Conservation (phyloP, 2,797 vertebrate genomes). For the Myiotriccus ornatus region DNA sequence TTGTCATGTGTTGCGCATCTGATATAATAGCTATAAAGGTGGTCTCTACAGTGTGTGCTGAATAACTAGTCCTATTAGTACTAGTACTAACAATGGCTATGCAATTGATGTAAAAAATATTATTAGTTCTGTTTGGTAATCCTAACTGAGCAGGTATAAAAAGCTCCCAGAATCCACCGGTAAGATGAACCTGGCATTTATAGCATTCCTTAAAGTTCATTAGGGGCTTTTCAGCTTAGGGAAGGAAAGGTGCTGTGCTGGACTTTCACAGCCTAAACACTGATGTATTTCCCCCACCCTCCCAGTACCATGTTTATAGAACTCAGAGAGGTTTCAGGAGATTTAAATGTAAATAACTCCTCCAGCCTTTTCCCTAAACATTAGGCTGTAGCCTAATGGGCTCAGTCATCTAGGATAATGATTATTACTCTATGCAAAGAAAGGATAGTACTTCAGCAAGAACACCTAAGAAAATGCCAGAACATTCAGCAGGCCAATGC, state of each 20-base stretch:
- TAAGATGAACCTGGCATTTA: background rate
- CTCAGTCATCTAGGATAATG: background rate
- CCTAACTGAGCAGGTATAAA: background rate
- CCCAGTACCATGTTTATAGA: background rate
- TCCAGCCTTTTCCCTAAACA: background rate
- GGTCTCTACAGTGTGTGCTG: background rate
- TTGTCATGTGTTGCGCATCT: background rate
- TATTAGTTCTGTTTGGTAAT: background rate
- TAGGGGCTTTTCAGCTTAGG: background rate
- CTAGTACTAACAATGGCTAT: background rate
- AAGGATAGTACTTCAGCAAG: background rate
- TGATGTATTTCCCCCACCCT: background rate
- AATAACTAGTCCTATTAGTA: background rate
- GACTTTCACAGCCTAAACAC: background rate
- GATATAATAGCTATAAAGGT: background rate
- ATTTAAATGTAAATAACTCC: background rate
- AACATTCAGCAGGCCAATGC: background rate
- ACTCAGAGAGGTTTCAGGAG: background rate
- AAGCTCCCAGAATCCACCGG: background rate
- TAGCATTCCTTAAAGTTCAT: background rate
- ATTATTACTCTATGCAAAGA: background rate
- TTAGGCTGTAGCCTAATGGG: background rate
- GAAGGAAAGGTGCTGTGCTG: background rate
- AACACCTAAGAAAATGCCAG: background rate
- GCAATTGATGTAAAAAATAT: background rate